phyloP scores from a whole-genome alignment of 1,140 invertebrate species.

The Heliconius melpomene region DNA sequence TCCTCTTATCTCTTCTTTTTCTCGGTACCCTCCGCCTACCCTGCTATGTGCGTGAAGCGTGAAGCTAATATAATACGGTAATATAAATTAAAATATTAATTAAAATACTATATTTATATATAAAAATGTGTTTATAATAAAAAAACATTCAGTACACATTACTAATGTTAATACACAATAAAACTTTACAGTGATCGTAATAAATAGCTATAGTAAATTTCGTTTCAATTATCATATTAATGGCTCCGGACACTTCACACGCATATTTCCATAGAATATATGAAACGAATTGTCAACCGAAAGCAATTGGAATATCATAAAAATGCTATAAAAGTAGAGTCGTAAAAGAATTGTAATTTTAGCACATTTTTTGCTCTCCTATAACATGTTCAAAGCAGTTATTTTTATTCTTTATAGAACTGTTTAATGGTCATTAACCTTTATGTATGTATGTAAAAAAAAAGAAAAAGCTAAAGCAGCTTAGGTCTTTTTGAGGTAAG shows the following conservation, averaged over 20 bases:
- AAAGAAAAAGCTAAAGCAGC: neutral
- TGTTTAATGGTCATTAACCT: conserved; percentile 27
- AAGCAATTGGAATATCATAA: conserved; percentile 74
- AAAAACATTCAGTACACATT: neutral
- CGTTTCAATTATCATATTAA: conserved; percentile 72
- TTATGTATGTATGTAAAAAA: conserved; percentile 8
- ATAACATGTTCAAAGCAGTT: conserved; percentile 21
- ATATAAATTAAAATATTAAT: neutral
- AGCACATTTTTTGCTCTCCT: conserved; percentile 52
- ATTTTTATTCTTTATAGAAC: conserved; percentile 27
- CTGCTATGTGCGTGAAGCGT: too few species aligned
- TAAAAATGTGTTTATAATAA: neutral
- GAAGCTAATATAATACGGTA: too few species aligned
- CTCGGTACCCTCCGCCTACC: too few species aligned
- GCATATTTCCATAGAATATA: conserved; percentile 75
- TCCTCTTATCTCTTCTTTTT: too few species aligned
- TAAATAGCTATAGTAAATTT: conserved; percentile 50
- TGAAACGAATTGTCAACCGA: conserved; percentile 67
- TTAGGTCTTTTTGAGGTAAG: conserved; percentile 8
- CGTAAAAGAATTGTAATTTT: conserved; percentile 73
- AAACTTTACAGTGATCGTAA: neutral
- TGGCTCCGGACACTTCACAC: conserved; percentile 54
- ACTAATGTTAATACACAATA: neutral
- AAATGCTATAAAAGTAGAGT: conserved; percentile 72
- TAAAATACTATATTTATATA: neutral